These are phyloP conservation scores for Trachelus tabidus DNA, from an alignment of 2,888 invertebrate species.

Conservation along the genomic window DNA sequence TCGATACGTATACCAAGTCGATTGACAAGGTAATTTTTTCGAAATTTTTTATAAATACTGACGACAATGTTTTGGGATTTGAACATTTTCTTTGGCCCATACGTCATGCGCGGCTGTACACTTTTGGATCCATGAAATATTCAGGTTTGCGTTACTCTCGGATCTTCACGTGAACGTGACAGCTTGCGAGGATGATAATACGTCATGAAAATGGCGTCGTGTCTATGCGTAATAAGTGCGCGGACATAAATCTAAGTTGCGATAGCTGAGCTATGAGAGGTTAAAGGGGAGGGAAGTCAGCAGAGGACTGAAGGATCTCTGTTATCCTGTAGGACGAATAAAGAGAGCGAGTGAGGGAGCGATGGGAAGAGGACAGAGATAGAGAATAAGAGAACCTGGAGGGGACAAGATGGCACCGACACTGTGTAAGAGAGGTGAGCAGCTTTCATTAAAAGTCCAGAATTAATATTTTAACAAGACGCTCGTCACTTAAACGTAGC, in stretches of 20 bases:
- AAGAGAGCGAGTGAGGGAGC: background rate
- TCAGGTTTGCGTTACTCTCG: background rate
- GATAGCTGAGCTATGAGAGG: slow-evolving; percentile 2
- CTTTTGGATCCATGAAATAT: background rate
- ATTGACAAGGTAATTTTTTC: background rate
- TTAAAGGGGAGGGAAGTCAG: background rate
- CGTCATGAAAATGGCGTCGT: background rate
- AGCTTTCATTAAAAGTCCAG: slow-evolving; percentile 54
- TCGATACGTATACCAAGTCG: background rate
- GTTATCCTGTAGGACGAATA: background rate
- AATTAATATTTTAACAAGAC: slow-evolving; percentile 54
- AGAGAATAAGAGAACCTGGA: slow-evolving; percentile 11
- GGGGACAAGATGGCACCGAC: slow-evolving; percentile 30
- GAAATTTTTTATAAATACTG: no score
- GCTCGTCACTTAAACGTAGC: slow-evolving; percentile 37
- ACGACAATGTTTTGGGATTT: background rate
- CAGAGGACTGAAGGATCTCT: no score
- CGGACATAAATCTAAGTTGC: slow-evolving; percentile 15
- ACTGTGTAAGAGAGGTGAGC: slow-evolving; percentile 39
- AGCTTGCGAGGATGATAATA: background rate
- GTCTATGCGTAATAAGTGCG: slow-evolving; percentile 14
- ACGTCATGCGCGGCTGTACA: background rate
- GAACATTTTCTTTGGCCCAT: background rate
- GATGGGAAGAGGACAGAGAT: slow-evolving; percentile 5
- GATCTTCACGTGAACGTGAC: background rate